These are phyloP conservation scores for Vanessa cardui DNA, from an alignment of 2,888 invertebrate genomes.

Conservation along the genomic window DNA sequence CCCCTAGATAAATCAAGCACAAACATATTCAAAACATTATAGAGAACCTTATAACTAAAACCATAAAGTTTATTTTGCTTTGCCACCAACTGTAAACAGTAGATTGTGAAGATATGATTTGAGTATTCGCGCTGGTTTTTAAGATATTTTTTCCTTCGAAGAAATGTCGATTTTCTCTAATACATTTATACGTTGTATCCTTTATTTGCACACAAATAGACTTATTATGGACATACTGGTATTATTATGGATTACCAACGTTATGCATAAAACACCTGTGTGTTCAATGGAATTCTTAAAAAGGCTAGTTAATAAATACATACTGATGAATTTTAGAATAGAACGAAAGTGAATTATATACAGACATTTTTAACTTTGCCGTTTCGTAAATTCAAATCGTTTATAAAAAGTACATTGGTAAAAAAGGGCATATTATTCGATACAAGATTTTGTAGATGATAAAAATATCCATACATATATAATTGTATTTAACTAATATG, in stretches of 20 bases:
- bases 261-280: no score
- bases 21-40: neutral
- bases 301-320: no score
- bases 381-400: no score
- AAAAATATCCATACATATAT: no score
- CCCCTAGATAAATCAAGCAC: conserved; percentile 6
- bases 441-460: no score
- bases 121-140: conserved; percentile 49
- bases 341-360: no score
- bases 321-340: no score
- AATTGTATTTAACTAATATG: no score
- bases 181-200: conserved; percentile 42
- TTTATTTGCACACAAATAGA: conserved; percentile 38
- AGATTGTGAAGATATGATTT: conserved; percentile 40
- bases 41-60: neutral
- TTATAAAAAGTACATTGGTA: no score
- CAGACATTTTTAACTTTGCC: no score
- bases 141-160: conserved; percentile 47
- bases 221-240: conserved; percentile 21
- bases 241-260: neutral
- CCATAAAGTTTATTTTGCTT: neutral
- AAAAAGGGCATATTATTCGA: no score
- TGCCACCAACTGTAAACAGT: neutral
- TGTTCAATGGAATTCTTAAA: no score
- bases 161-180: conserved; percentile 46